These are phyloP conservation scores for Chiloscyllium punctatum DNA, from an alignment of 2,797 vertebrate species.

Conservation along the genomic window DNA sequence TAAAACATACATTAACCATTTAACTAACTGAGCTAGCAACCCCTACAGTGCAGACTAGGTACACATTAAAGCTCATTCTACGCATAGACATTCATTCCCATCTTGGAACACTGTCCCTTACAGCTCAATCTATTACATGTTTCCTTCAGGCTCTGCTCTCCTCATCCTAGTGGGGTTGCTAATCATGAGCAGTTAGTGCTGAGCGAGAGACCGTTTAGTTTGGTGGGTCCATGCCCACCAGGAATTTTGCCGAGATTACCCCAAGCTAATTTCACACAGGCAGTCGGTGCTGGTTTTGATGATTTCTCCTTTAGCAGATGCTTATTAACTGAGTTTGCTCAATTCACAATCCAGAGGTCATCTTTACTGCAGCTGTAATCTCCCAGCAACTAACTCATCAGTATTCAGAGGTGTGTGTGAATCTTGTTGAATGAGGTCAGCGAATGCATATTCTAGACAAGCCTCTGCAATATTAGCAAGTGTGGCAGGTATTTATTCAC, in stretches of 20 bases:
- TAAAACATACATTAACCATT: no score
- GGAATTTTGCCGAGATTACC: background rate
- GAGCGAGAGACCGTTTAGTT: background rate
- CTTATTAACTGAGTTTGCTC: background rate
- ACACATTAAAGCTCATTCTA: background rate
- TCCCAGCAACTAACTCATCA: constrained; percentile 5
- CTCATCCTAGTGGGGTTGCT: background rate
- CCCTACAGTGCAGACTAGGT: background rate
- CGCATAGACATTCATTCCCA: background rate
- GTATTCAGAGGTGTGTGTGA: background rate
- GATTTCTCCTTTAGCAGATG: background rate
- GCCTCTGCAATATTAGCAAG: background rate
- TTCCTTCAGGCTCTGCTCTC: background rate
- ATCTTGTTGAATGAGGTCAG: constrained; percentile 26
- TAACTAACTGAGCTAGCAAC: no score
- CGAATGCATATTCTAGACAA: background rate
- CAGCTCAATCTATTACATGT: background rate
- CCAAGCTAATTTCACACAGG: background rate
- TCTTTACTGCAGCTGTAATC: background rate
- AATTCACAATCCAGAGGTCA: constrained; percentile 21
- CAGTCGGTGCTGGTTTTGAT: background rate
- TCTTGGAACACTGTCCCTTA: background rate
- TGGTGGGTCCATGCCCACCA: background rate
- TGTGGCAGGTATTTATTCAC: constrained; percentile 28
- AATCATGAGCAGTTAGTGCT: background rate